phyloP scores from a whole-genome alignment of 2,797 vertebrate genomes.

The Dipus sagitta region DNA sequence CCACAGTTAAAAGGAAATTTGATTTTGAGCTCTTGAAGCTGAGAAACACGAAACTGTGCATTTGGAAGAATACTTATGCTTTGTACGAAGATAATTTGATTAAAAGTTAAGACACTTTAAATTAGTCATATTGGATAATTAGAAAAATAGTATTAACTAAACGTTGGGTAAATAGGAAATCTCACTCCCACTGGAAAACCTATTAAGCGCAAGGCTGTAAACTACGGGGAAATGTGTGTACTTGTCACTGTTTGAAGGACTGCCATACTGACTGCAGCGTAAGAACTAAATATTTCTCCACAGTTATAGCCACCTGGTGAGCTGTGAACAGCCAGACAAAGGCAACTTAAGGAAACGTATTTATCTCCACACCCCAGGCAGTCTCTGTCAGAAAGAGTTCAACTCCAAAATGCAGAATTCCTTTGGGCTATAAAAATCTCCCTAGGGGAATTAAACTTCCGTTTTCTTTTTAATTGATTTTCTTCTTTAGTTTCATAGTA shows the following conservation, averaged over 20 bases:
- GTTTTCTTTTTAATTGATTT: conserved; percentile 61
- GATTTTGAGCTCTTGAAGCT: background rate
- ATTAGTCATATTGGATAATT: conserved; percentile 70
- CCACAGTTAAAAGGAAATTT: background rate
- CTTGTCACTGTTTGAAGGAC: conserved; percentile 69
- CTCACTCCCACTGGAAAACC: conserved; percentile 60
- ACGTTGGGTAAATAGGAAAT: conserved; percentile 62
- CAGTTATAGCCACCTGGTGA: conserved; percentile 59
- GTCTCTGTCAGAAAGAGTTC: conserved; percentile 69
- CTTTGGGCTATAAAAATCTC: conserved; percentile 28
- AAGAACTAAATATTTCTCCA: conserved; percentile 75
- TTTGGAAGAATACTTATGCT: conserved; percentile 57
- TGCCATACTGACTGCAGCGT: conserved; percentile 41
- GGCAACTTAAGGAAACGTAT: conserved; percentile 68
- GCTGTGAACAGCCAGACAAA: conserved; percentile 73
- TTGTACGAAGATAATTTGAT: conserved; percentile 63
- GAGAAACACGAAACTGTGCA: conserved; percentile 39
- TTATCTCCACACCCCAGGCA: conserved; percentile 50
- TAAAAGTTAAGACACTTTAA: conserved; percentile 74
- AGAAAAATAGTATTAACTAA: conserved; percentile 67
- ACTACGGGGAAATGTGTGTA: conserved; percentile 62
- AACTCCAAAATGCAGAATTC: conserved; percentile 59
- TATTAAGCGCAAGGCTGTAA: conserved; percentile 69
- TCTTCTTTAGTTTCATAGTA: conserved; percentile 48
- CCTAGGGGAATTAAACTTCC: conserved; percentile 30